Base-by-base conservation (phyloP, 1,140 invertebrate species). In the Rhysida immarginata region DNA sequence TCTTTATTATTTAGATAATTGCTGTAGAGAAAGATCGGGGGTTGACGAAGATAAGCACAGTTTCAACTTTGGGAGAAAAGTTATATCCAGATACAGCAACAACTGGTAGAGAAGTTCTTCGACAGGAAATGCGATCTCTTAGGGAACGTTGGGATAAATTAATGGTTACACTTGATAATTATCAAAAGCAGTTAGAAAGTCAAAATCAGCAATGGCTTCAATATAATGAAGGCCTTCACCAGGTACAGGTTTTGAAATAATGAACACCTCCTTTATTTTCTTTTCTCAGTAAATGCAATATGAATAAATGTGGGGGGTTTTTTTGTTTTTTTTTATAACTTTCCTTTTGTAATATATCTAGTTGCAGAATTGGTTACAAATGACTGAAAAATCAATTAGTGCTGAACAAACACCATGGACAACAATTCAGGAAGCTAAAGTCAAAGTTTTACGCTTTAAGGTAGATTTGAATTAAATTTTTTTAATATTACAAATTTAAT, bases 61-160 rank as follows among this genome's bases (percentile, higher is more conserved):
- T 92, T 0, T 81, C 81, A 2, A 74, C 81, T 2, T 71, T 83
- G 16, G 89, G 86, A 2, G 92, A 96, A 64, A 83, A 85, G 67
- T 78, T 95, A 24, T 80, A 89, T 58, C 86, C 89, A 0, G 88
- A 94, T 68, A 96, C 92, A 2, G 86, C 90, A 2, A 83, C 89
- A 24, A 77, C 81, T 63, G 93, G 92, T 13, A 77, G 93, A 56
- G 93, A 96, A 69, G 81, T 78, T 29, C 84, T 96, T 41, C 75
- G 92, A 11, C 79, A 84, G 59, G 84, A 93, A 62, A 70, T 95
- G 58, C 77, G 85, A 67, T 75, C 76, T 21, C 74, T 83, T 53
- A 78, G 82, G 65, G 86, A 64, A 62, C 64, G 53, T 62, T 73
- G 65, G 65, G 71, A 68, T 45, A 60, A 61, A 29, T 65, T 72